Percentiles rank a stretch among this genome's conserved stretches.
phyloP scores from a whole-genome alignment of 2,797 vertebrate species.

The Remorina albescens region DNA sequence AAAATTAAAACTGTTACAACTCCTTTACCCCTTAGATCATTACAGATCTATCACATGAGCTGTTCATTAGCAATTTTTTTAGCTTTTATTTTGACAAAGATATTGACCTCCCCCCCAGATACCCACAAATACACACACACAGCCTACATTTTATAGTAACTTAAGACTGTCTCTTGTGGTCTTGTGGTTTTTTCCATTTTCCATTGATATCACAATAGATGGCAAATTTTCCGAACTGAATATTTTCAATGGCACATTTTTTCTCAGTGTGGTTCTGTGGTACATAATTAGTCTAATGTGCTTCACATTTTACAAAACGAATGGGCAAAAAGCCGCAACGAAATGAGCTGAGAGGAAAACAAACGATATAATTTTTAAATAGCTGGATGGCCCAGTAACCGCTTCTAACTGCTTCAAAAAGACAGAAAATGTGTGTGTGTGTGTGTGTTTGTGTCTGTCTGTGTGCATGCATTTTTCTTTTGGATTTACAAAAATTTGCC shows the following conservation, averaged over 20 bases:
- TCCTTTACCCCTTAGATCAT: neutral
- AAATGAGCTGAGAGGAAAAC: constrained; percentile 36
- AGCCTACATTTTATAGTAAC: neutral
- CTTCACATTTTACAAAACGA: constrained; percentile 48
- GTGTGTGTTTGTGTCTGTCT: neutral
- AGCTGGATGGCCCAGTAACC: constrained; percentile 1
- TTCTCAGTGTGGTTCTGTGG: constrained; percentile 34
- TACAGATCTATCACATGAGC: neutral
- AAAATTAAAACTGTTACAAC: neutral
- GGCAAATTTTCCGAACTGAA: constrained; percentile 4
- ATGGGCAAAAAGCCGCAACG: constrained; percentile 27
- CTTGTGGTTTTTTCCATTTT: constrained; percentile 12
- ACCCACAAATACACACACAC: neutral
- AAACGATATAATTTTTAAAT: constrained; percentile 25
- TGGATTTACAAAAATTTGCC: neutral
- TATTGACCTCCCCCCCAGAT: neutral
- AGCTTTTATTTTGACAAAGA: neutral
- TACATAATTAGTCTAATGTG: constrained; percentile 50
- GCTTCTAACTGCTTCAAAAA: constrained; percentile 4
- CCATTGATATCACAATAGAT: neutral
- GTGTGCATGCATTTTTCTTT: neutral
- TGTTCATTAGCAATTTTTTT: constrained; percentile 3
- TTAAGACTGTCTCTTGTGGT: neutral
- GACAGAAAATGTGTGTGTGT: neutral
- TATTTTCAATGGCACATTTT: constrained; percentile 20